phyloP scores from a whole-genome alignment of 2,113 vertebrate species.

The Macquaria australasica region DNA sequence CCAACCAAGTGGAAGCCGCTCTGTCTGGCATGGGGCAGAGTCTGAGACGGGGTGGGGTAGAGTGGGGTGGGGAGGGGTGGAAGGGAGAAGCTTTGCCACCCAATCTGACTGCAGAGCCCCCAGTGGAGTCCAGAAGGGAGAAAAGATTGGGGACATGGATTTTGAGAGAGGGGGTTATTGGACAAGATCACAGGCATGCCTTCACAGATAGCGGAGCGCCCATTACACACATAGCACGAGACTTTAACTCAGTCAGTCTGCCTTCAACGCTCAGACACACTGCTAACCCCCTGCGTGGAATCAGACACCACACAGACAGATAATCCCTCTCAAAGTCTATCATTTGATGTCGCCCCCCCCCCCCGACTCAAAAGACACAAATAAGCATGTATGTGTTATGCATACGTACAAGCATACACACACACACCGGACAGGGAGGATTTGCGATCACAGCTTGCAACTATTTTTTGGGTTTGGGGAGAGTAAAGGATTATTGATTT shows the following conservation, averaged over 20 bases:
- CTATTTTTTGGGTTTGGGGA: conserved; percentile 40
- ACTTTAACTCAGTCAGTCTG: conserved; percentile 51
- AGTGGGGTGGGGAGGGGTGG: background rate
- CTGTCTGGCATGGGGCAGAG: conserved; percentile 53
- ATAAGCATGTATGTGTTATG: conserved; percentile 36
- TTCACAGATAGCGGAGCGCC: conserved; percentile 38
- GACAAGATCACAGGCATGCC: conserved; percentile 51
- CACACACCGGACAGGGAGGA: conserved; percentile 25
- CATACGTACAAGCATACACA: conserved; percentile 6
- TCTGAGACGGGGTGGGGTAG: background rate
- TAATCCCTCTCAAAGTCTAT: conserved; percentile 71
- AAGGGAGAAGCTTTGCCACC: conserved; percentile 16
- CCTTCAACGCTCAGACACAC: conserved; percentile 30
- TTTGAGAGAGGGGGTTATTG: conserved; percentile 35
- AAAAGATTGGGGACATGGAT: conserved; percentile 57
- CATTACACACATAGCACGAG: conserved; percentile 17
- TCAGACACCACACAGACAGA: conserved; percentile 75
- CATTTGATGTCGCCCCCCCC: conserved; percentile 50
- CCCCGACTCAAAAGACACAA: conserved; percentile 26
- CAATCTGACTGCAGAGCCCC: conserved; percentile 10
- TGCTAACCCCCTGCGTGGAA: conserved; percentile 49
- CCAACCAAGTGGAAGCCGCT: conserved; percentile 65
- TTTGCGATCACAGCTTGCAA: conserved; percentile 67
- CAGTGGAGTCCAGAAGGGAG: conserved; percentile 3
- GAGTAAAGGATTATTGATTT: conserved; percentile 71